Conservation (phyloP, 1,140 invertebrate genomes). For the Ditylenchus dipsaci region DNA sequence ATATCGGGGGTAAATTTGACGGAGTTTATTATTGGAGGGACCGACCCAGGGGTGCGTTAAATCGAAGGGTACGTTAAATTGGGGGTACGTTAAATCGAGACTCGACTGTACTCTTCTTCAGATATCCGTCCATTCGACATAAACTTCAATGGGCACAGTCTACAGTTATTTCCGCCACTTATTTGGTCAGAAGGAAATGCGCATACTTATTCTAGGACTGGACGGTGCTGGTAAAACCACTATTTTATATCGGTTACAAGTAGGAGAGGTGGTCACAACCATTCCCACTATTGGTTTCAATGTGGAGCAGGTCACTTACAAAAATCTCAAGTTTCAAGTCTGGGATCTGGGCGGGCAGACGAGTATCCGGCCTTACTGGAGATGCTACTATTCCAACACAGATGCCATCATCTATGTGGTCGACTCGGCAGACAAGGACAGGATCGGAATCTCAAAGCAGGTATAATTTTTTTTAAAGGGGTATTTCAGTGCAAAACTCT, state of each 20-base stretch:
- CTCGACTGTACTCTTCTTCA: too few species aligned
- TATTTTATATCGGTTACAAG: slow-evolving; percentile 80
- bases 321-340: slow-evolving; percentile 60
- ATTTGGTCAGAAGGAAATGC: slow-evolving; percentile 77
- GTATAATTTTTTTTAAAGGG: slow-evolving; percentile 67
- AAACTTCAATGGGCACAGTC: slow-evolving; percentile 47
- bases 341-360: slow-evolving; percentile 99
- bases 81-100: too few species aligned
- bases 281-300: slow-evolving; percentile 96
- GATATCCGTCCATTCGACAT: slow-evolving; percentile 33
- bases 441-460: slow-evolving; percentile 97
- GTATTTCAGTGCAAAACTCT: background rate
- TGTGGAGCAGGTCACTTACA: slow-evolving; percentile 76
- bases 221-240: slow-evolving; percentile 98
- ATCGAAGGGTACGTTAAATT: too few species aligned
- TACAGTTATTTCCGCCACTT: slow-evolving; percentile 53
- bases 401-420: slow-evolving; percentile 99
- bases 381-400: slow-evolving; percentile 99
- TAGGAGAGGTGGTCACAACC: slow-evolving; percentile 77
- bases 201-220: slow-evolving; percentile 92
- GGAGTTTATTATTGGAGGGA: too few species aligned
- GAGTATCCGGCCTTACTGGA: slow-evolving; percentile 94
- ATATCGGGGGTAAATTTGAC: too few species aligned
- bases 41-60: too few species aligned
- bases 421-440: slow-evolving; percentile 93